Evolutionary conservation across 2,113 vertebrate species (phyloP).

Genomic region (Ceyx melanurus): DNA sequence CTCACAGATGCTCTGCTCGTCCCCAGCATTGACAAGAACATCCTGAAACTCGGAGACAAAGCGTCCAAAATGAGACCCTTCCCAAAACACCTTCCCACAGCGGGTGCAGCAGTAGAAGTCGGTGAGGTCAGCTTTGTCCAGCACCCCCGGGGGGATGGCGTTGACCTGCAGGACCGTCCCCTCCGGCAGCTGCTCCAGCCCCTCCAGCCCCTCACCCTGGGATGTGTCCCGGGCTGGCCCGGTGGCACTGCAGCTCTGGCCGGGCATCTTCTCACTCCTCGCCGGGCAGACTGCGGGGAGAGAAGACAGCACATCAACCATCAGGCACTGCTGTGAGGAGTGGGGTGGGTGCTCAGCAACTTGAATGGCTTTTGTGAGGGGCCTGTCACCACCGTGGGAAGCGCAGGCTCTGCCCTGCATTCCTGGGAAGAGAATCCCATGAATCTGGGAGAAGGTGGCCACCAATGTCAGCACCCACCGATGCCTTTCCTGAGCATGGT

Average conservation of each 20-base stretch:
- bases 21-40: slow-evolving; percentile 52
- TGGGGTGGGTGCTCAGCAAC: fast-evolving
- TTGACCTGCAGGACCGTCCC: slow-evolving; percentile 73
- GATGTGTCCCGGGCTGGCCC: fast-evolving
- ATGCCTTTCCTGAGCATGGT: not conserved
- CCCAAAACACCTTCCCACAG: slow-evolving; percentile 92
- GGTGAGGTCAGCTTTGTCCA: slow-evolving; percentile 60
- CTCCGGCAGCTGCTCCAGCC: not conserved
- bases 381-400: not conserved
- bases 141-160: slow-evolving; percentile 70
- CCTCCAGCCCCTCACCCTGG: slow-evolving; percentile 56
- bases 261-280: not conserved
- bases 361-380: fast-evolving
- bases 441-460: not conserved
- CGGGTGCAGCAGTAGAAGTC: slow-evolving; percentile 82
- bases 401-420: not conserved
- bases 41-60: slow-evolving; percentile 79
- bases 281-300: not conserved
- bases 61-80: slow-evolving; percentile 83
- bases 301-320: not conserved
- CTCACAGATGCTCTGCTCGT: not conserved
- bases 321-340: not conserved
- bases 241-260: fast-evolving
- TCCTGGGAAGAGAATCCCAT: not conserved
- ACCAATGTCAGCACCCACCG: not conserved